A percentile compares a stretch with the other conserved stretches of the same genome.
Conservation (phyloP, 2,888 invertebrate species). For the Molorchus minor region DNA sequence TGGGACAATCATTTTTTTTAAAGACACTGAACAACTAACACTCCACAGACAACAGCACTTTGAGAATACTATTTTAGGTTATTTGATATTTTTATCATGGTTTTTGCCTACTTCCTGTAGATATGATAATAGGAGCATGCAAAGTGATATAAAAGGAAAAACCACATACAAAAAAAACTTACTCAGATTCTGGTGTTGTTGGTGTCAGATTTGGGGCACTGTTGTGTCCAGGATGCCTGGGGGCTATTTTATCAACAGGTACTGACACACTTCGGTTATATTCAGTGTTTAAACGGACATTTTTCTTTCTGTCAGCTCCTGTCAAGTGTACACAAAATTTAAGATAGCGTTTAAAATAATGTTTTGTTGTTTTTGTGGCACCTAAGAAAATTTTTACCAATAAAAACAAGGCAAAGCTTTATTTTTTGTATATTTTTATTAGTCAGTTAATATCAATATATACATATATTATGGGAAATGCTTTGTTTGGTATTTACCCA, state of each 20-base stretch:
- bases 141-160: not conserved
- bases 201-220: slow-evolving; percentile 70
- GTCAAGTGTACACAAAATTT: slow-evolving; percentile 31
- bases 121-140: slow-evolving; percentile 10
- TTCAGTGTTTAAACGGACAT: slow-evolving; percentile 73
- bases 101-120: slow-evolving; percentile 22
- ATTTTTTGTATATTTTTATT: no score
- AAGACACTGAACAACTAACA: no score
- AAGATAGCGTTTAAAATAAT: not conserved
- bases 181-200: slow-evolving; percentile 77
- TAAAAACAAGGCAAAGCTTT: not conserved
- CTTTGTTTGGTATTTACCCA: not conserved
- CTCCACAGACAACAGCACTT: slow-evolving; percentile 17
- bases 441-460: no score
- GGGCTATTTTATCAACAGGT: slow-evolving; percentile 76
- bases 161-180: slow-evolving; percentile 57
- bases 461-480: no score
- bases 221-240: slow-evolving; percentile 62
- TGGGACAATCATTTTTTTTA: slow-evolving; percentile 51
- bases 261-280: slow-evolving; percentile 89
- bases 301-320: slow-evolving; percentile 75
- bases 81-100: no score
- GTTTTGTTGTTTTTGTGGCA: no score
- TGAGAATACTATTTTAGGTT: no score
- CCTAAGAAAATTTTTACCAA: not conserved